Conservation (phyloP, 2,888 invertebrate species). For the Marronus borbonicus region DNA sequence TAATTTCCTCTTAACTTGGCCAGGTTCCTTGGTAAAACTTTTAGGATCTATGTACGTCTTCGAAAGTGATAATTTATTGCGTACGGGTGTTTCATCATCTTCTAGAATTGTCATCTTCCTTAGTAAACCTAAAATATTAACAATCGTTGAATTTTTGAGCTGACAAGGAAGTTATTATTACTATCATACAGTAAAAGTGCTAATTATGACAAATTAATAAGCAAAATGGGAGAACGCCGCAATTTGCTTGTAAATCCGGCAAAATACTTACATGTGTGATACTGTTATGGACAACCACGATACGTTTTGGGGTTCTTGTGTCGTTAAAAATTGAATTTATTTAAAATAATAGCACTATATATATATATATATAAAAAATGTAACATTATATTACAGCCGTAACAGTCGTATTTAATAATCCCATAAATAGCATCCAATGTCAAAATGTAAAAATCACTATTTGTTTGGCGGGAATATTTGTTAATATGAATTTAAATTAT, state of each 20-base stretch:
- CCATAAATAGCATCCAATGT: conserved; percentile 37
- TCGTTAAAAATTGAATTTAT: conserved; percentile 39
- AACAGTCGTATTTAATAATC: conserved; percentile 49
- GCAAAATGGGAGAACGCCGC: conserved; percentile 39
- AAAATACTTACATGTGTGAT: conserved; percentile 59
- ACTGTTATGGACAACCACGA: conserved; percentile 49
- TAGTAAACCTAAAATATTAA: conserved; percentile 62
- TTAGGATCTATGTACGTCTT: conserved; percentile 53
- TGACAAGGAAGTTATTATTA: neutral
- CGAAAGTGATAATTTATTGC: conserved; percentile 61
- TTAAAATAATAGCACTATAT: conserved; percentile 24
- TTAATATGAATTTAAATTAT: neutral
- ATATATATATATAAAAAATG: conserved; percentile 31
- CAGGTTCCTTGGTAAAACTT: conserved; percentile 34
- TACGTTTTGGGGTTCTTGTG: conserved; percentile 41
- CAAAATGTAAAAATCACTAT: conserved; percentile 38
- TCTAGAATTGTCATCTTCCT: conserved; percentile 68
- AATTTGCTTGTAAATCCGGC: neutral
- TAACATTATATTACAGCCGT: conserved; percentile 48
- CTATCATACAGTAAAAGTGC: conserved; percentile 16
- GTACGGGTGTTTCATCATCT: conserved; percentile 65
- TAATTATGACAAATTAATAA: conserved; percentile 47
- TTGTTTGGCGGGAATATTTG: conserved; percentile 19
- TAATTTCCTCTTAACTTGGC: conserved; percentile 51
- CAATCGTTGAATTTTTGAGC: conserved; percentile 2